Evolutionary conservation across 2,797 vertebrate genomes (phyloP).

Genomic region (Orestias chungarensis): DNA sequence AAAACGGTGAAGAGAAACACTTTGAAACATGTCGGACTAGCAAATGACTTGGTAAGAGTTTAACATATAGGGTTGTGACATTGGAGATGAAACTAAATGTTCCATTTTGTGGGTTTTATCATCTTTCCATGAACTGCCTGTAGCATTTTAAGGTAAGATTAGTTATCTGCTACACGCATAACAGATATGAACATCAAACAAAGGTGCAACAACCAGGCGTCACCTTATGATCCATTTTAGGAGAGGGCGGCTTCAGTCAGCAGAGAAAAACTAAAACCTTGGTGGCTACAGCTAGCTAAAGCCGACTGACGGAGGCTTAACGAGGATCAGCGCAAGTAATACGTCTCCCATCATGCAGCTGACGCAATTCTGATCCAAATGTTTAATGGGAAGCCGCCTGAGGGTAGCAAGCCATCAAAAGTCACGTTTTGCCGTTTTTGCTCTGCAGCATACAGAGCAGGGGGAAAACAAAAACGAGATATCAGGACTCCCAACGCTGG

Average conservation of each 20-base stretch:
- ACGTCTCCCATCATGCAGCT: constrained; percentile 38
- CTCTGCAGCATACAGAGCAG: constrained; percentile 40
- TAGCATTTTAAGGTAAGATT: no score
- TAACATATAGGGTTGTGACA: no score
- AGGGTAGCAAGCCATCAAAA: constrained; percentile 53
- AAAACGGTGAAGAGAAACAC: no score
- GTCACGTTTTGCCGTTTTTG: constrained; percentile 37
- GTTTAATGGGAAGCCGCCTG: constrained; percentile 49
- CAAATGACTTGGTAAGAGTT: no score
- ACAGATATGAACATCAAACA: no score
- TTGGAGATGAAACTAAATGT: no score
- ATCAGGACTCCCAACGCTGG: constrained; percentile 36
- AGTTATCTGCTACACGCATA: no score
- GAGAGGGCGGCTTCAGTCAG: constrained; percentile 25
- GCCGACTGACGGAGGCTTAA: constrained; percentile 53
- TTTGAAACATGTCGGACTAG: no score
- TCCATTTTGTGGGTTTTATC: no score
- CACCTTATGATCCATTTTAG: constrained; percentile 26
- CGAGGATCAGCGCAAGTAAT: constrained; percentile 46
- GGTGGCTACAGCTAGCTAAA: constrained; percentile 33
- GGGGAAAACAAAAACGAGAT: constrained; percentile 25
- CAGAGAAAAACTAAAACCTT: constrained; percentile 25
- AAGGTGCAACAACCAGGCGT: constrained; percentile 22
- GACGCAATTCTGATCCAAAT: constrained; percentile 48
- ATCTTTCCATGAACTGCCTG: no score